These are phyloP conservation scores for Aphodius granarius DNA, from an alignment of 2,888 invertebrate species.

Conservation along the genomic window DNA sequence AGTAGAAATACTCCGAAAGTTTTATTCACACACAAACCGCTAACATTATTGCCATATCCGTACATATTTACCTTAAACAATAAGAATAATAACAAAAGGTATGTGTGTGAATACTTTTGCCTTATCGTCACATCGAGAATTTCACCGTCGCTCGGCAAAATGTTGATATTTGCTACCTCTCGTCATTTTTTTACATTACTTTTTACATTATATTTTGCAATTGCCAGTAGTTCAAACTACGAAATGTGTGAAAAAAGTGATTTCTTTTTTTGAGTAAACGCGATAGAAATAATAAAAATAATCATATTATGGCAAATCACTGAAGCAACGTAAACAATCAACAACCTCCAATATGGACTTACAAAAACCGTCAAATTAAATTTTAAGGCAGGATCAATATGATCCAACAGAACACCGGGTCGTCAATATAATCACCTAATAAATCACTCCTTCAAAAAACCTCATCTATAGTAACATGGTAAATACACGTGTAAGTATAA, in stretches of 20 bases:
- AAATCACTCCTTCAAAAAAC: constrained; percentile 9
- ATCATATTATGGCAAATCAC: constrained; percentile 12
- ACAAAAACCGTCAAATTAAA: constrained; percentile 57
- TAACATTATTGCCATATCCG: constrained; percentile 25
- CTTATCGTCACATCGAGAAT: neutral
- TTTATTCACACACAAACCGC: constrained; percentile 20
- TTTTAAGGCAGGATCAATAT: constrained; percentile 59
- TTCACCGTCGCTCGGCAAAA: constrained; percentile 6
- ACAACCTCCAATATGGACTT: constrained; percentile 62
- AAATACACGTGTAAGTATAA: neutral
- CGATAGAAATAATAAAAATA: too few relatives aligned
- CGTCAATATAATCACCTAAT: constrained; percentile 29
- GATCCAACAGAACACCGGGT: constrained; percentile 55
- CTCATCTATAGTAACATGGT: too few relatives aligned
- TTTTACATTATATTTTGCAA: too few relatives aligned
- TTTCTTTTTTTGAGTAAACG: too few relatives aligned
- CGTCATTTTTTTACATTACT: constrained; percentile 2
- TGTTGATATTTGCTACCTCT: constrained; percentile 22
- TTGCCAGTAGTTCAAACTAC: too few relatives aligned
- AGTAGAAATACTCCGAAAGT: constrained; percentile 23
- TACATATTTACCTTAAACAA: constrained; percentile 16
- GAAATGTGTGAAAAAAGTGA: too few relatives aligned
- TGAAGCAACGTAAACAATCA: constrained; percentile 29
- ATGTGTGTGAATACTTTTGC: constrained; percentile 19
- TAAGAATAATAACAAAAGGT: constrained; percentile 14